These are phyloP conservation scores for Acanthoscelides obtectus DNA, from an alignment of 2,888 invertebrate genomes.

Conservation along the genomic window DNA sequence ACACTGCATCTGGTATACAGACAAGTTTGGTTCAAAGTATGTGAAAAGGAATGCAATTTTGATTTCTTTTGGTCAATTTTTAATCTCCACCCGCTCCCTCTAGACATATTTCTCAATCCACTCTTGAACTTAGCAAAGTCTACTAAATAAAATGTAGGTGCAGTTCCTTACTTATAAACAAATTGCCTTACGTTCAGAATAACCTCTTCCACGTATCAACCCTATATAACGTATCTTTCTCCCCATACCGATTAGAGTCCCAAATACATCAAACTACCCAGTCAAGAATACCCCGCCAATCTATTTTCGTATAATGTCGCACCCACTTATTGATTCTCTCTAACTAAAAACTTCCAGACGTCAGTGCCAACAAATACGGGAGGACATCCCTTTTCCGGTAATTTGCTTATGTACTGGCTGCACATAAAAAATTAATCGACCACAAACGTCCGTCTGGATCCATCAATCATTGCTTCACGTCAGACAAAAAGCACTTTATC, in stretches of 20 bases:
- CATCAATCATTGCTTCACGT: background rate
- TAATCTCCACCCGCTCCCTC: too few relatives aligned
- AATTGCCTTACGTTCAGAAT: too few relatives aligned
- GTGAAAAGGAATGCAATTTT: too few relatives aligned
- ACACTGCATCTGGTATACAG: too few relatives aligned
- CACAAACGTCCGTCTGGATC: background rate
- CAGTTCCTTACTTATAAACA: too few relatives aligned
- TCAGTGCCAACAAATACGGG: background rate
- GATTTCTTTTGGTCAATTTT: too few relatives aligned
- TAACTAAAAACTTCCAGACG: background rate
- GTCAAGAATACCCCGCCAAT: background rate
- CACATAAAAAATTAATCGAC: background rate
- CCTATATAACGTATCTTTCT: background rate
- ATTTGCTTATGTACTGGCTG: background rate
- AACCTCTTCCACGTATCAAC: too few relatives aligned
- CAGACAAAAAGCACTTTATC: background rate
- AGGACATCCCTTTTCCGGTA: background rate
- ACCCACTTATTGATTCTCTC: background rate
- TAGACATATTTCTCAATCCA: too few relatives aligned
- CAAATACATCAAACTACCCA: background rate
- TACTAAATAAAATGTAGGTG: too few relatives aligned
- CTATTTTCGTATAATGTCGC: background rate
- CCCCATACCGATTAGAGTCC: background rate
- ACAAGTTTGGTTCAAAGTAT: too few relatives aligned
- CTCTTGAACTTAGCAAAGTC: too few relatives aligned